phyloP scores from a whole-genome alignment of 2,888 invertebrate genomes.

The Torymus auratus region DNA sequence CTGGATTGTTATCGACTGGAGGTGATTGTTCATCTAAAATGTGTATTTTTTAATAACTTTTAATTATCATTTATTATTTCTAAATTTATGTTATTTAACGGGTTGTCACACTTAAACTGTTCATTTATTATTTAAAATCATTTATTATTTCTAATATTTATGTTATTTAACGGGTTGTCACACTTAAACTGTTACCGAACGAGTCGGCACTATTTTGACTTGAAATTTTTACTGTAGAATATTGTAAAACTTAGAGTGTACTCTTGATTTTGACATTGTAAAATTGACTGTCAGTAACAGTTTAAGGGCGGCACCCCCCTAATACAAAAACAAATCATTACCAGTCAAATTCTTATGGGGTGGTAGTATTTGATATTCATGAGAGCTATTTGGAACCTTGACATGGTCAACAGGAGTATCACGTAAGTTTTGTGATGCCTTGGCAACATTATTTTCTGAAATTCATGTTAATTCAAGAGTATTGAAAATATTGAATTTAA shows the following conservation, averaged over 20 bases:
- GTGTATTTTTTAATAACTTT: background rate
- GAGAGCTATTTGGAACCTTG: constrained; percentile 63
- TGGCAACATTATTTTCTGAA: background rate
- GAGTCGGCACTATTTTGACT: too few species aligned
- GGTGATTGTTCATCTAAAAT: constrained; percentile 66
- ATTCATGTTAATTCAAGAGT: too few species aligned
- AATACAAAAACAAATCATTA: constrained; percentile 30
- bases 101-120: too few species aligned
- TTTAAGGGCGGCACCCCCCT: too few species aligned
- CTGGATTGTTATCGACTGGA: constrained; percentile 61
- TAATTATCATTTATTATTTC: constrained; percentile 1
- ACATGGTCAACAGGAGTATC: constrained; percentile 52
- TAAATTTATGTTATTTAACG: background rate
- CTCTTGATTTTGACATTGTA: too few species aligned
- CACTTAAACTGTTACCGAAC: too few species aligned
- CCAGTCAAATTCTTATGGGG: constrained; percentile 68
- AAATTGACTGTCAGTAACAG: too few species aligned
- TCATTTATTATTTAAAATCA: too few species aligned
- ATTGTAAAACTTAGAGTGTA: too few species aligned
- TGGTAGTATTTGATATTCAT: constrained; percentile 67
- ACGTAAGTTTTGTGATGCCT: background rate
- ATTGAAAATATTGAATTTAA: constrained; percentile 9
- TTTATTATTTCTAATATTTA: background rate
- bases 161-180: background rate
- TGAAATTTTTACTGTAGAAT: too few species aligned